phyloP scores from a whole-genome alignment of 2,888 invertebrate species.

The Autographa gamma region DNA sequence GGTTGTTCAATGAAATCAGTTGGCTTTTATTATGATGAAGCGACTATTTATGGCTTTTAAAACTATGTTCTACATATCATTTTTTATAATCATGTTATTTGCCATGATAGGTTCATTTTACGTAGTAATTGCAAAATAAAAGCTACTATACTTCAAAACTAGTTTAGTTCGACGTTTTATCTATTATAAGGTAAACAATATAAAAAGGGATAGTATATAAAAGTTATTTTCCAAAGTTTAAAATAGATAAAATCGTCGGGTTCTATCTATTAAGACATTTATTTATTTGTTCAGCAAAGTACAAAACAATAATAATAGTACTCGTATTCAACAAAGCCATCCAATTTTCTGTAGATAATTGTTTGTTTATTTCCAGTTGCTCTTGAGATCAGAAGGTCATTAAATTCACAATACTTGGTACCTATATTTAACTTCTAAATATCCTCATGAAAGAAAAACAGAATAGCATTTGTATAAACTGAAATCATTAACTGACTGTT shows the following conservation, averaged over 20 bases:
- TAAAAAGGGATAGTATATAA: too few species aligned
- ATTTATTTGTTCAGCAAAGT: too few species aligned
- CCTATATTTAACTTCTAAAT: background rate
- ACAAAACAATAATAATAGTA: too few species aligned
- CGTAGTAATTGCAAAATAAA: background rate
- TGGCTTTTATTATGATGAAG: background rate
- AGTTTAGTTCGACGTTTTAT: too few species aligned
- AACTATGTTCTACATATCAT: background rate
- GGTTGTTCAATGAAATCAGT: background rate
- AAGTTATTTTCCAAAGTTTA: too few species aligned
- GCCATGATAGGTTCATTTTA: too few species aligned
- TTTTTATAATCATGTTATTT: too few species aligned
- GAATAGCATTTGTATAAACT: background rate
- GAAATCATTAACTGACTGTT: background rate
- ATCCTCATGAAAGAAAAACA: conserved; percentile 17
- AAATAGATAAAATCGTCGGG: too few species aligned
- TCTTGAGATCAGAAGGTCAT: background rate
- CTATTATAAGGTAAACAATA: too few species aligned
- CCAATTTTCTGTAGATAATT: background rate
- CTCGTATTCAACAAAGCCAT: background rate
- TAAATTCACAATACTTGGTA: conserved; percentile 4
- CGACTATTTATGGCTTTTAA: background rate
- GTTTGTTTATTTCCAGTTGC: background rate
- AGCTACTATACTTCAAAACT: background rate
- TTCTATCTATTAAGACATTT: too few species aligned